Evolutionary conservation across 1,140 invertebrate species (phyloP), one percentile per base, ranked within the genome.

Genomic region (Dendrolimus kikuchii): DNA sequence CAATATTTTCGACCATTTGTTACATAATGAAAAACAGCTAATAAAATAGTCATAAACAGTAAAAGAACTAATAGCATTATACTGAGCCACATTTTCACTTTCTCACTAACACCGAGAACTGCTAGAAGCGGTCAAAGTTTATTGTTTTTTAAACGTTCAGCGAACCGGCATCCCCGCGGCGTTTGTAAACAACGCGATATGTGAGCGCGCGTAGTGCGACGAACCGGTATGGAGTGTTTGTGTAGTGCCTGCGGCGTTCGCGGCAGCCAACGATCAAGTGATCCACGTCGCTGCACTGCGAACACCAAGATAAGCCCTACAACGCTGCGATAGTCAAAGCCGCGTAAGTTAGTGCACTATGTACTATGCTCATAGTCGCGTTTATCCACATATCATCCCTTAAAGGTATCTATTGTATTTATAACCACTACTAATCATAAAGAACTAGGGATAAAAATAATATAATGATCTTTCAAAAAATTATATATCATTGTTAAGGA

Each of bases 1-100:
- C 83, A 86, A 55, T 86, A 83, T 61, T 82, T 86, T 60, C 81
- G 73, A 54, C 78, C 79, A 51, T 74, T 77, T 4, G 77, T 69
- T 0, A 67, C 43, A 51, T 76, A 86, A 53, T 86, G 81, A 63
- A 78, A 77, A 60, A 82, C 49, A n/a, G 72, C 57, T 40, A 86
- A 68, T 51, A 72, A 58, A 44, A 77, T 7, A 51, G 72, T 45
- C 37, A 81, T 66, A 41, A 64, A 53, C 23, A 81, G 7, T 50
- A 86, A 55, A 53, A 79, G 63, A 51, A 67, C 58, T 23, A 82
- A 55, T 44, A 84, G 64, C 40, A 68, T 54, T 40, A 70, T 59
- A 73, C 65, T 74, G 42, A 84, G 51, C 68, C 60, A 74, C 81
- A 86, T 84, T 63, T 68, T 78, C 52, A 64, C 62, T 56, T 6